Evolutionary conservation across 2,888 invertebrate genomes (phyloP).

Genomic region (Sialis fuliginosa): DNA sequence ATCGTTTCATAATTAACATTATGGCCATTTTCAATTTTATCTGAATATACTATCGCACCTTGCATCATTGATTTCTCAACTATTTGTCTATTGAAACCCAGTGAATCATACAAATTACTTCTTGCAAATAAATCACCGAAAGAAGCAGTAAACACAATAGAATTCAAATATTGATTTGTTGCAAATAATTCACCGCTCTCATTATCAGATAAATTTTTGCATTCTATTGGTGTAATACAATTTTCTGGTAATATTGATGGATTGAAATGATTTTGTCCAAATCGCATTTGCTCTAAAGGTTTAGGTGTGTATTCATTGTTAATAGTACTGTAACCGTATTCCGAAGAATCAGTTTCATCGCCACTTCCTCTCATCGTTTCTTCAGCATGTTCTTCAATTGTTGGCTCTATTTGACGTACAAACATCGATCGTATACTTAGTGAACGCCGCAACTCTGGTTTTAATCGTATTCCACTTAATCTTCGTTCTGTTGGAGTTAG

Average conservation of each 20-base stretch:
- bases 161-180: slow-evolving; percentile 36
- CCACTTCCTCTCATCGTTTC: neutral
- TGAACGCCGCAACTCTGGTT: neutral
- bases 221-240: slow-evolving; percentile 30
- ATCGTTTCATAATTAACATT: slow-evolving; percentile 42
- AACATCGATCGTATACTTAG: neutral
- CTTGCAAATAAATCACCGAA: slow-evolving; percentile 47
- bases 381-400: too few relatives aligned
- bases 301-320: slow-evolving; percentile 39
- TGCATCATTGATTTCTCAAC: slow-evolving; percentile 38
- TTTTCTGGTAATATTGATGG: slow-evolving; percentile 32
- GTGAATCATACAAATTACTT: slow-evolving; percentile 30
- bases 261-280: slow-evolving; percentile 19
- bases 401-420: neutral
- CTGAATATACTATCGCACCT: slow-evolving; percentile 48
- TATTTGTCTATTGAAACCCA: slow-evolving; percentile 36
- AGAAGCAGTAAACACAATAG: slow-evolving; percentile 46
- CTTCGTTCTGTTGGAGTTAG: slow-evolving; percentile 1
- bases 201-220: slow-evolving; percentile 14
- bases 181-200: slow-evolving; percentile 16
- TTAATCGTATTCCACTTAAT: neutral
- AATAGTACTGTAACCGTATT: slow-evolving; percentile 43
- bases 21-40: slow-evolving; percentile 24
- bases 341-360: slow-evolving; percentile 30
- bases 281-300: slow-evolving; percentile 28